These are phyloP conservation scores for Scylla paramamosain DNA, from an alignment of 1,140 invertebrate species.

Conservation along the genomic window DNA sequence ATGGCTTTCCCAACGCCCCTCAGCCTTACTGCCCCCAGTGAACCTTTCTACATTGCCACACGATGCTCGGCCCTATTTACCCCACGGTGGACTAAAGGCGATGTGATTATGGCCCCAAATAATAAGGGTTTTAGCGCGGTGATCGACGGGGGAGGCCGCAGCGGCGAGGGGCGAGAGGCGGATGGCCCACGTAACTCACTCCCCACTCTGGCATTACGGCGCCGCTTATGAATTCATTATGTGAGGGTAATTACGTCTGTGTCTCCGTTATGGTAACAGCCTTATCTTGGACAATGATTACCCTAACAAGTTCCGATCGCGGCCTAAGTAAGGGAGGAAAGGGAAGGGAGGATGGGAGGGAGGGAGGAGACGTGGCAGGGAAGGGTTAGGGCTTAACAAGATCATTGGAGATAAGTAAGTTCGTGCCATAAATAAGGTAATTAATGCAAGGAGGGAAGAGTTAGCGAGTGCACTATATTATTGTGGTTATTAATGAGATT, in stretches of 20 bases:
- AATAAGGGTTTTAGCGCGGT: no score
- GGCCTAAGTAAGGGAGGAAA: not conserved
- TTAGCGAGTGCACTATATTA: not conserved
- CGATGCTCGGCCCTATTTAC: not conserved
- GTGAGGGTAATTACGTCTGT: not conserved
- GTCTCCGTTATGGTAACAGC: not conserved
- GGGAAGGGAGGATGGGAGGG: not conserved
- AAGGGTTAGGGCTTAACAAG: not conserved
- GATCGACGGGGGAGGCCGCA: no score
- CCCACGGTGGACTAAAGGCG: not conserved
- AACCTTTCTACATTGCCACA: no score
- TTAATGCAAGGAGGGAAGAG: not conserved
- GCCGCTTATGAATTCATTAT: conserved; percentile 25
- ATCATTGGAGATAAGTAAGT: not conserved
- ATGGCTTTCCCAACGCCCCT: no score
- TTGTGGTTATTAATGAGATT: not conserved
- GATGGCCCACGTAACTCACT: not conserved
- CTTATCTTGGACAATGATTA: conserved; percentile 10
- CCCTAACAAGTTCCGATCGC: not conserved
- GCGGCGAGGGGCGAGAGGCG: no score
- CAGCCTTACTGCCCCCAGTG: no score
- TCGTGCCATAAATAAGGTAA: not conserved
- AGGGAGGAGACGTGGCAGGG: not conserved
- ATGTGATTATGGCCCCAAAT: no score
- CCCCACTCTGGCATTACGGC: not conserved